A percentile compares a stretch with the other conserved stretches of the same genome.
Evolutionary conservation across 2,797 vertebrate species (phyloP).

Genomic region (Masticophis lateralis): DNA sequence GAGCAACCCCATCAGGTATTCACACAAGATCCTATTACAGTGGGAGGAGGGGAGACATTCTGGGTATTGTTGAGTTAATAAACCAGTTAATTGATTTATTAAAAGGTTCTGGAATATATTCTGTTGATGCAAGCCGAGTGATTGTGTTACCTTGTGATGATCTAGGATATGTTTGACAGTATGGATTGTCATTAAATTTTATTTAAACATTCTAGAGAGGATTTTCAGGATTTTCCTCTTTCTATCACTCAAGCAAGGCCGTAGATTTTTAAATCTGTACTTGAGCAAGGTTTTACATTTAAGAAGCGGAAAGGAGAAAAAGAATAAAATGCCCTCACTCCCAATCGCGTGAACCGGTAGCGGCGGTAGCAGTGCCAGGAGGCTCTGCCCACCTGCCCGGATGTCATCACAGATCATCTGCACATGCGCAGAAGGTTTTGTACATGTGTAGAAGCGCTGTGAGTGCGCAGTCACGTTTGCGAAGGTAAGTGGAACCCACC

Average conservation of each 20-base stretch:
- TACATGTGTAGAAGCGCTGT: too few species aligned
- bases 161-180: too few species aligned
- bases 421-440: too few species aligned
- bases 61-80: not conserved
- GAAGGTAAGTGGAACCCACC: too few species aligned
- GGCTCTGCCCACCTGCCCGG: too few species aligned
- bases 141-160: not conserved
- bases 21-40: not conserved
- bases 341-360: too few species aligned
- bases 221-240: not conserved
- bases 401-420: too few species aligned
- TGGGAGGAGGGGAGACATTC: not conserved
- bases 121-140: not conserved
- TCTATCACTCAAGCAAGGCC: not conserved
- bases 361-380: too few species aligned
- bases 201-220: not conserved
- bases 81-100: not conserved
- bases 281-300: not conserved
- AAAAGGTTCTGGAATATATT: not conserved
- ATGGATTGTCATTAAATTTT: not conserved
- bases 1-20: not conserved
- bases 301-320: not conserved
- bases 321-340: not conserved
- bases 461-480: too few species aligned
- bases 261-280: not conserved